A percentile compares a stretch with the other conserved stretches of the same genome.
Conservation (phyloP, 1,140 invertebrate species). For the Pogonomyrmex californicus region DNA sequence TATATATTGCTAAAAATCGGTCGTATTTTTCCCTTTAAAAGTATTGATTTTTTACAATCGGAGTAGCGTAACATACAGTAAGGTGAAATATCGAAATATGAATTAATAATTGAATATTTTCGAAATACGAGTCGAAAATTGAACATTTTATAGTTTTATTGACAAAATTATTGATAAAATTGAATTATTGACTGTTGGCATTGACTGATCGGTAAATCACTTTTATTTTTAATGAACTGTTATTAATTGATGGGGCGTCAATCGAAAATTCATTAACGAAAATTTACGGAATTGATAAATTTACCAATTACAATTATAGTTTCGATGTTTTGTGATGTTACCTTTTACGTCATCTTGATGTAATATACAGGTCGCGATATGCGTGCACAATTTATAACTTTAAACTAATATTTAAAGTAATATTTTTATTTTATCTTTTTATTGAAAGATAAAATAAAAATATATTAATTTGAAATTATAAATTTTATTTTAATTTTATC, state of each 20-base stretch:
- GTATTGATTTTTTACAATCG: neutral
- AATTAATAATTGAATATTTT: neutral
- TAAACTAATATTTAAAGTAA: neutral
- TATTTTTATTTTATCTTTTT: neutral
- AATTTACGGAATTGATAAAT: neutral
- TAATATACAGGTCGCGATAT: neutral
- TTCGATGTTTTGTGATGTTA: neutral
- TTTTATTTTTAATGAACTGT: neutral
- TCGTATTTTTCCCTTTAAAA: neutral
- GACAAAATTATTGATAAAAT: constrained; percentile 13
- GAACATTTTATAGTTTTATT: neutral
- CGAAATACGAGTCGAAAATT: neutral
- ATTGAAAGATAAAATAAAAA: neutral
- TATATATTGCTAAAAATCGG: neutral
- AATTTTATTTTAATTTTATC: constrained; percentile 2
- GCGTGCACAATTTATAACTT: neutral
- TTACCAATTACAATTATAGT: neutral
- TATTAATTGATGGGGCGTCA: constrained; percentile 50
- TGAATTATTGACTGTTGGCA: neutral
- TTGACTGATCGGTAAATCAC: constrained; percentile 42
- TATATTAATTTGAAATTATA: too few species aligned
- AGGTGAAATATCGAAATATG: neutral
- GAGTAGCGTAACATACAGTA: neutral
- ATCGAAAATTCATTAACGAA: neutral
- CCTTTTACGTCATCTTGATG: neutral